A percentile compares a stretch with the other conserved stretches of the same genome.
Evolutionary conservation across 2,888 invertebrate species (phyloP).

Genomic region (Rhabditophanes sp.): DNA sequence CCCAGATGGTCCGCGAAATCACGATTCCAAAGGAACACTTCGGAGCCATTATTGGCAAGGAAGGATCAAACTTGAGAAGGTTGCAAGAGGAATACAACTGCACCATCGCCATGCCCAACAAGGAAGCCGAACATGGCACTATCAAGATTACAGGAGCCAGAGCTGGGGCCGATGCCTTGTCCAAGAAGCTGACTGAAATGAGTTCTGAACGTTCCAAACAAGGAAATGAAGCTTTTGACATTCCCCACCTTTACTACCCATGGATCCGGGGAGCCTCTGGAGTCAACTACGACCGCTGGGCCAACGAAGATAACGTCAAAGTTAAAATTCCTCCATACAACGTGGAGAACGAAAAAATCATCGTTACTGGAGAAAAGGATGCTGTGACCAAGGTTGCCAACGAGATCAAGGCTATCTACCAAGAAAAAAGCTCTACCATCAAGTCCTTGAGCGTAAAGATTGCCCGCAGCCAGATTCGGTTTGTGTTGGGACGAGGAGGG

Average conservation of each 20-base stretch:
- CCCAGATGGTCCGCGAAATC: slow-evolving; percentile 62
- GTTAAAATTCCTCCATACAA: slow-evolving; percentile 85
- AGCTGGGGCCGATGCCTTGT: slow-evolving; percentile 73
- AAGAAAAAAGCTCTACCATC: too few species aligned
- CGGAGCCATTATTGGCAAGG: slow-evolving; percentile 65
- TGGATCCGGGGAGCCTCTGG: slow-evolving; percentile 82
- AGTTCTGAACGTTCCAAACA: too few species aligned
- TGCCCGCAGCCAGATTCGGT: slow-evolving; percentile 82
- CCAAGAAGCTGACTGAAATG: too few species aligned
- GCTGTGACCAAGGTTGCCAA: slow-evolving; percentile 73
- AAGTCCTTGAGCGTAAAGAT: slow-evolving; percentile 23
- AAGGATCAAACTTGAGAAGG: slow-evolving; percentile 54
- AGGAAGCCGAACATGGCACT: slow-evolving; percentile 66
- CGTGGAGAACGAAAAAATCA: slow-evolving; percentile 76
- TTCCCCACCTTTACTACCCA: slow-evolving; percentile 87
- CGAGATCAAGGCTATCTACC: too few species aligned
- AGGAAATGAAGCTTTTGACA: slow-evolving; percentile 66
- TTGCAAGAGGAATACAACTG: slow-evolving; percentile 73
- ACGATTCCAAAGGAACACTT: slow-evolving; percentile 88
- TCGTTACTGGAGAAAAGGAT: slow-evolving; percentile 85
- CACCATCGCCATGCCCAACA: slow-evolving; percentile 74
- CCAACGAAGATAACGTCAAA: slow-evolving; percentile 57
- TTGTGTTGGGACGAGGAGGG: slow-evolving; percentile 79
- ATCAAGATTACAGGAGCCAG: slow-evolving; percentile 69
- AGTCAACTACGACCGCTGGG: slow-evolving; percentile 59